Percentiles rank a stretch among this genome's conserved stretches.
phyloP scores from a whole-genome alignment of 2,797 vertebrate species.

The Naso thynnoides region DNA sequence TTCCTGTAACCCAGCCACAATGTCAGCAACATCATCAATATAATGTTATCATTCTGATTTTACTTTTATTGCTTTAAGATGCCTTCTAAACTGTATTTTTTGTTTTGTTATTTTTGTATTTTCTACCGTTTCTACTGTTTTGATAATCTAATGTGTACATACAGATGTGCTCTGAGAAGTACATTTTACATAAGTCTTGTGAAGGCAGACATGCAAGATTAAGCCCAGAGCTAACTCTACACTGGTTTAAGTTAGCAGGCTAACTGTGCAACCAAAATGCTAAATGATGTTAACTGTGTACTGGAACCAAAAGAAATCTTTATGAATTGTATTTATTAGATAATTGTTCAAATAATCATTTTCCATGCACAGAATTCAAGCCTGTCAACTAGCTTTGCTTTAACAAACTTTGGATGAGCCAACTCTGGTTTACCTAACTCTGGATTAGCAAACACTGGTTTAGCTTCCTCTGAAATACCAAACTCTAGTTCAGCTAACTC shows the following conservation, averaged over 20 bases:
- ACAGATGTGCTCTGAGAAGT: not conserved
- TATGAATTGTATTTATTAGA: not conserved
- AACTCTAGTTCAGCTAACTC: not conserved
- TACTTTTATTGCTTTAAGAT: slow-evolving; percentile 15
- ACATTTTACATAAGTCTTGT: slow-evolving; percentile 4
- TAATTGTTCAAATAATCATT: not conserved
- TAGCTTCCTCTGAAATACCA: no score
- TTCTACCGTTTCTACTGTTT: slow-evolving; percentile 66
- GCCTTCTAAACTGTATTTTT: slow-evolving; percentile 28
- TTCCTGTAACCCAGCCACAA: no score
- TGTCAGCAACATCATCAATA: not conserved
- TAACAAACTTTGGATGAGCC: not conserved
- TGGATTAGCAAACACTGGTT: not conserved
- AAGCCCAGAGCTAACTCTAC: not conserved
- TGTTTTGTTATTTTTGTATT: slow-evolving; percentile 45
- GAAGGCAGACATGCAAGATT: not conserved
- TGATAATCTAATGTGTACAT: slow-evolving; percentile 21
- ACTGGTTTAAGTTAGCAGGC: not conserved
- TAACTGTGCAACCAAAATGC: not conserved
- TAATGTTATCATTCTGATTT: not conserved
- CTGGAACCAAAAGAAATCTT: not conserved
- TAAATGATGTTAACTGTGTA: not conserved
- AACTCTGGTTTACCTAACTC: no score
- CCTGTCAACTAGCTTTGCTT: not conserved
- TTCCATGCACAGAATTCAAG: not conserved